Percentiles rank a stretch among this genome's conserved stretches.
Evolutionary conservation across 2,888 invertebrate species (phyloP).

Genomic region (Drosophila macrospina): DNA sequence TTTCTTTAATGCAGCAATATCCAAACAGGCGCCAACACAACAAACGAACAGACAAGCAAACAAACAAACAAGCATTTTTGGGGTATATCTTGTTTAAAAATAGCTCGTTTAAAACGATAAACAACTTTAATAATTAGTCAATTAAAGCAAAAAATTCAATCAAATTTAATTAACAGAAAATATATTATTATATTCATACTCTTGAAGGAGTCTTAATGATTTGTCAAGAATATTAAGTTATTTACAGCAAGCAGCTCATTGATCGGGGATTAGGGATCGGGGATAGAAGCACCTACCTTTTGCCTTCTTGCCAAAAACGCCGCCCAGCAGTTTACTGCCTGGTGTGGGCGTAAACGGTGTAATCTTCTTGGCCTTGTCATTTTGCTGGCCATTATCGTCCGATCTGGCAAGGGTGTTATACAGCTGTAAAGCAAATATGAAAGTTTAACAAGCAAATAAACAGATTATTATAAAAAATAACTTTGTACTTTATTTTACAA

Average conservation of each 20-base stretch:
- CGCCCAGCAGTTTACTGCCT: constrained; percentile 82
- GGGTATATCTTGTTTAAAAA: constrained; percentile 27
- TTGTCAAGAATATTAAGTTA: constrained; percentile 26
- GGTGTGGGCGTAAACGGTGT: constrained; percentile 81
- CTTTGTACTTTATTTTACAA: constrained; percentile 49
- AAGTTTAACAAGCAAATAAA: constrained; percentile 3
- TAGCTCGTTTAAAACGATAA: constrained; percentile 39
- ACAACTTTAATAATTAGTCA: constrained; percentile 50
- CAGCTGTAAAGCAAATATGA: constrained; percentile 65
- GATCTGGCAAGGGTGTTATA: constrained; percentile 70
- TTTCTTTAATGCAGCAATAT: constrained; percentile 84
- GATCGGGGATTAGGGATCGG: not conserved
- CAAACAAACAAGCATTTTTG: constrained; percentile 47
- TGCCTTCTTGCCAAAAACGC: constrained; percentile 84
- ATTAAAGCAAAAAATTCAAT: constrained; percentile 21
- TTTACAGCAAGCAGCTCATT: constrained; percentile 13
- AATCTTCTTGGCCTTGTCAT: constrained; percentile 67
- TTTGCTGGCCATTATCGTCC: constrained; percentile 50
- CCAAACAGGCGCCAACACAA: constrained; percentile 84
- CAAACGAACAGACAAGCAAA: constrained; percentile 80
- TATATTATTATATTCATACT: not conserved
- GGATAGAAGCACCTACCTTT: constrained; percentile 71
- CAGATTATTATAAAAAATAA: constrained; percentile 3
- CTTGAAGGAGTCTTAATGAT: not conserved
- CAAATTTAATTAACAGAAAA: constrained; percentile 3